These are phyloP conservation scores for Meteorus colon DNA, from an alignment of 2,888 invertebrate species.

Conservation along the genomic window DNA sequence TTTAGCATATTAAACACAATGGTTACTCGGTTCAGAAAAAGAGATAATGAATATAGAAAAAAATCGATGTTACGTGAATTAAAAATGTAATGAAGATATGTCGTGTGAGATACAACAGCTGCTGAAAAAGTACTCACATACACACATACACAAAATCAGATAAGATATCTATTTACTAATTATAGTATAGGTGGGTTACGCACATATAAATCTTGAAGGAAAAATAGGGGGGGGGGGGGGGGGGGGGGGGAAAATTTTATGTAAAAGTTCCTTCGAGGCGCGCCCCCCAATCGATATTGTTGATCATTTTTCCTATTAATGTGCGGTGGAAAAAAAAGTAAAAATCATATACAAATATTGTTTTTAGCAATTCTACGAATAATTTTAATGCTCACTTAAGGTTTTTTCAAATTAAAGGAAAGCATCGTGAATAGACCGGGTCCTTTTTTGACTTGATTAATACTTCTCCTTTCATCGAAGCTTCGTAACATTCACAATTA, in stretches of 20 bases:
- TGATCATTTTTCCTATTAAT: slow-evolving; percentile 39
- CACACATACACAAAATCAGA: slow-evolving; percentile 52
- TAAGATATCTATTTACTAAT: slow-evolving; percentile 52
- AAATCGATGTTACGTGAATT: slow-evolving; percentile 54
- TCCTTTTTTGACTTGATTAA: not conserved
- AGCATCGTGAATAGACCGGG: not conserved
- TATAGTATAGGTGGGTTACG: slow-evolving; percentile 52
- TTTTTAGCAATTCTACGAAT: not conserved
- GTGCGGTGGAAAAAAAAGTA: slow-evolving; percentile 5
- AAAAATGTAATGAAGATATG: slow-evolving; percentile 58
- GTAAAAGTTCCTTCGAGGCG: slow-evolving; percentile 67
- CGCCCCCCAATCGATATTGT: slow-evolving; percentile 62
- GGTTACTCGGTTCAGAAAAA: slow-evolving; percentile 45
- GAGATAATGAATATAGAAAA: slow-evolving; percentile 45
- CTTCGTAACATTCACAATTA: not conserved
- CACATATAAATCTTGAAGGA: slow-evolving; percentile 49
- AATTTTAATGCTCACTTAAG: not conserved
- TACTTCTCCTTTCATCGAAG: not conserved
- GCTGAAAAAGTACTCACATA: slow-evolving; percentile 46
- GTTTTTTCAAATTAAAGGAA: not conserved
- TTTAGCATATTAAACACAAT: slow-evolving; percentile 25
- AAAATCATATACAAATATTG: slow-evolving; percentile 12
- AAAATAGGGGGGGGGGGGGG: slow-evolving; percentile 29
- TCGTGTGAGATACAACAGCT: slow-evolving; percentile 65
- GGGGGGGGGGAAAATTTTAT: slow-evolving; percentile 63